Base-by-base conservation (phyloP, 2,113 vertebrate genomes). In the Ceyx melanurus region DNA sequence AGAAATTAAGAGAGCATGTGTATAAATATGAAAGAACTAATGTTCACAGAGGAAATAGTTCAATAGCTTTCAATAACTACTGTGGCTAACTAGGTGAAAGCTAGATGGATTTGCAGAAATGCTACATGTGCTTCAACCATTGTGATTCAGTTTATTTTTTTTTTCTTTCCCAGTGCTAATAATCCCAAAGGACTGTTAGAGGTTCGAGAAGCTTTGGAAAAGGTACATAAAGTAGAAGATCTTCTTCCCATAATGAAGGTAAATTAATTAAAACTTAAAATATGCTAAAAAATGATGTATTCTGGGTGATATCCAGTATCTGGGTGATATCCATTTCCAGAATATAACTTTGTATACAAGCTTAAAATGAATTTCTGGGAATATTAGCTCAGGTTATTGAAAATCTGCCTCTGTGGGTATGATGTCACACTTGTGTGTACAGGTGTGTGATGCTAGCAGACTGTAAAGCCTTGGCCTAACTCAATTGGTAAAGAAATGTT, bases 181-280 rank as follows among this genome's bases (percentile, higher is more conserved):
- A 99, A 99, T 92, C 99, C 98, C 16, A 98, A 98, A 97, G 99
- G 98, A 23, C 93, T 99, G 26, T 82, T 98, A 88, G 99, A 99
- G 65, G 98, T 99, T 46, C 98, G 98, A 56, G 99, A 99, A 96
- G 99, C 99, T 75, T 97, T 99, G 81, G 99, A 99, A 94, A 99
- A 98, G 75, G 99, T 99, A 8, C 98, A 98, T 93, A 99, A 98
- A 97, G 98, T 99, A 66, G 99, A 99, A 96, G 99, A 99, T 93
- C 98, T 99, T 67, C 98, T 99, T 95, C 99, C 99, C n/a, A 99
- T 99, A 94, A 99, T 99, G 99, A 99, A 99, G 98, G 99, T 99
- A 98, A 97, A 92, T 82, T 28, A 78, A 54, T 77, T 28, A 48
- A 90, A 88, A 21, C 20, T 72, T 84, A 81, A 78, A 87, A 78